These are phyloP conservation scores for Chlamydotis undulata DNA, from an alignment of 2,113 vertebrate species.

Conservation along the genomic window DNA sequence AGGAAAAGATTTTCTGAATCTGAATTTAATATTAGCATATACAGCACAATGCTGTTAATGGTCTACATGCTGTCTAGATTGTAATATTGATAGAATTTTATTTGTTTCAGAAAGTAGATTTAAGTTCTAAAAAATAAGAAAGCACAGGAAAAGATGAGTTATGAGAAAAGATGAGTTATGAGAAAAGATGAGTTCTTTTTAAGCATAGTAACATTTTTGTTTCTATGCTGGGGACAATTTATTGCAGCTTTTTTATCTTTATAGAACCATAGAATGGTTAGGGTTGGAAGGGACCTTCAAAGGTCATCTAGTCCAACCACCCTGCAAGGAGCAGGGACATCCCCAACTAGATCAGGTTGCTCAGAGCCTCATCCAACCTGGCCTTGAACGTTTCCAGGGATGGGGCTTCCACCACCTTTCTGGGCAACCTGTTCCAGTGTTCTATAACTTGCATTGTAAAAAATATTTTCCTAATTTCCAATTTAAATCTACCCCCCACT, in stretches of 20 bases:
- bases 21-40: constrained; percentile 36
- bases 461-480: too few species aligned
- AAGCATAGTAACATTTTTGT: not conserved
- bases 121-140: constrained; percentile 21
- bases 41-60: constrained; percentile 20
- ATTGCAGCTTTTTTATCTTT: constrained; percentile 50
- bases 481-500: too few species aligned
- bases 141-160: not conserved
- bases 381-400: too few species aligned
- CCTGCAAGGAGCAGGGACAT: too few species aligned
- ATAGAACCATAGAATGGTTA: too few species aligned
- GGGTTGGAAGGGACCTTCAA: too few species aligned
- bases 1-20: constrained; percentile 36
- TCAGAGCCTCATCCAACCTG: too few species aligned
- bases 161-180: not conserved
- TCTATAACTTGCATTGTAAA: too few species aligned
- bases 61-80: constrained; percentile 10
- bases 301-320: too few species aligned
- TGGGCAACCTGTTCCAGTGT: too few species aligned
- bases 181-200: constrained; percentile 17
- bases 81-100: constrained; percentile 53
- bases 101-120: constrained; percentile 49
- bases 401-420: too few species aligned
- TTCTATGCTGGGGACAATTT: not conserved
- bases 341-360: too few species aligned